These are phyloP conservation scores for Lepidurus packardi DNA, from an alignment of 1,140 invertebrate genomes.

Conservation along the genomic window DNA sequence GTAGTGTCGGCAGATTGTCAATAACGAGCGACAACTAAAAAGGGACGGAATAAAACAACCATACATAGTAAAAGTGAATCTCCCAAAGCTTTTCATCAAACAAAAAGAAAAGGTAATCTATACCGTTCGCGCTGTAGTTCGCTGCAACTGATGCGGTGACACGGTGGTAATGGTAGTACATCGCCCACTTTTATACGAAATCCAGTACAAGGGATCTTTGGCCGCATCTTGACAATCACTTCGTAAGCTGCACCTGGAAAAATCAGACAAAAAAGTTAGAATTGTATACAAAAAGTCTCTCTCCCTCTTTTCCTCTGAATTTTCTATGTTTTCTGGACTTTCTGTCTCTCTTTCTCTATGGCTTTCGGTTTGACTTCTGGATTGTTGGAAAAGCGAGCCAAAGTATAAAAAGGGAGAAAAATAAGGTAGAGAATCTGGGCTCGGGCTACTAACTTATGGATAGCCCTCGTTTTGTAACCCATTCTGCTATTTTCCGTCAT, in stretches of 20 bases:
- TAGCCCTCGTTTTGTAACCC: background rate
- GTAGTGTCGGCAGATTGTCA: slow-evolving; percentile 83
- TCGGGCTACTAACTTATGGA: background rate
- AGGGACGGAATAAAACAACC: slow-evolving; percentile 34
- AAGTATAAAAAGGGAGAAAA: too few relatives aligned
- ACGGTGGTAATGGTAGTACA: slow-evolving; percentile 93
- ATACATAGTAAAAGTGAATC: background rate
- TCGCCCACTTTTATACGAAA: slow-evolving; percentile 88
- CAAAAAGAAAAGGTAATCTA: slow-evolving; percentile 32
- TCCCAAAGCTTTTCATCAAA: background rate
- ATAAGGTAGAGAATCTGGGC: too few relatives aligned
- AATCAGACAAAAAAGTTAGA: slow-evolving; percentile 35
- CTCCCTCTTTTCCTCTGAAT: background rate
- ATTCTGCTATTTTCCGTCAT: slow-evolving; percentile 29
- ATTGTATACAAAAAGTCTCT: background rate
- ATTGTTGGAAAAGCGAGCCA: too few relatives aligned
- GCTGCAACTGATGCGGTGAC: slow-evolving; percentile 80
- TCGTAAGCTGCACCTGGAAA: slow-evolving; percentile 69
- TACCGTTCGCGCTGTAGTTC: slow-evolving; percentile 83
- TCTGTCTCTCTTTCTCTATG: too few relatives aligned
- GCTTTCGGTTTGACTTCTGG: too few relatives aligned
- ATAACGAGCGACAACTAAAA: slow-evolving; percentile 74
- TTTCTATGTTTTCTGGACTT: too few relatives aligned
- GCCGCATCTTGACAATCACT: slow-evolving; percentile 84
- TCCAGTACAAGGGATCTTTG: slow-evolving; percentile 90